Evolutionary conservation across 2,113 vertebrate species (phyloP).

Genomic region (Orientallactaga bullata): DNA sequence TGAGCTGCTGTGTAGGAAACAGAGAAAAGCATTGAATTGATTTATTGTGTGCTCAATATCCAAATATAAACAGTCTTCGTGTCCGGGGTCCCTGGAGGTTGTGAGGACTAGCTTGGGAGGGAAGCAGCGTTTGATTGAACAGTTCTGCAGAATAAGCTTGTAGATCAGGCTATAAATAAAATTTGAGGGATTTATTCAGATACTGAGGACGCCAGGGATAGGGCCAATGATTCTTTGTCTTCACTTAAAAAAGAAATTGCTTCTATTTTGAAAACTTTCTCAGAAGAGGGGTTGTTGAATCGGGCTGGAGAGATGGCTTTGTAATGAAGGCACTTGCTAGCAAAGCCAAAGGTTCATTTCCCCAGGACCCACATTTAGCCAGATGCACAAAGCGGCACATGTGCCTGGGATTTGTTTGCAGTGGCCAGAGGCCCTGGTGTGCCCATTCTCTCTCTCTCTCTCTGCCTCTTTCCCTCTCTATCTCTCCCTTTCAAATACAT

Average conservation of each 20-base stretch:
- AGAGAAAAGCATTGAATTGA: background rate
- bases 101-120: background rate
- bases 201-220: background rate
- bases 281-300: background rate
- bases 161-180: background rate
- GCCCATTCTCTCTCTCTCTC: too few relatives aligned
- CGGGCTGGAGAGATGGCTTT: too few relatives aligned
- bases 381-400: too few relatives aligned
- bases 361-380: too few relatives aligned
- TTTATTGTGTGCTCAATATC: background rate
- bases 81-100: slow-evolving; percentile 13
- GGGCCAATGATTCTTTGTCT: background rate
- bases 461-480: too few relatives aligned
- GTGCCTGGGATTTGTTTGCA: too few relatives aligned
- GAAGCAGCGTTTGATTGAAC: background rate
- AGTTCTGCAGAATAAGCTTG: background rate
- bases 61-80: background rate
- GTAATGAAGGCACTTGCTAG: too few relatives aligned
- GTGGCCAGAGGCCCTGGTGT: too few relatives aligned
- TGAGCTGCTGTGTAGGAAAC: background rate
- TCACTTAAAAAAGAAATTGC: background rate
- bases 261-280: slow-evolving; percentile 42
- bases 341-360: too few relatives aligned
- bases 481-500: too few relatives aligned
- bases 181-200: background rate